Evolutionary conservation across 2,888 invertebrate species (phyloP).

Genomic region (Raillietiella orientalis): DNA sequence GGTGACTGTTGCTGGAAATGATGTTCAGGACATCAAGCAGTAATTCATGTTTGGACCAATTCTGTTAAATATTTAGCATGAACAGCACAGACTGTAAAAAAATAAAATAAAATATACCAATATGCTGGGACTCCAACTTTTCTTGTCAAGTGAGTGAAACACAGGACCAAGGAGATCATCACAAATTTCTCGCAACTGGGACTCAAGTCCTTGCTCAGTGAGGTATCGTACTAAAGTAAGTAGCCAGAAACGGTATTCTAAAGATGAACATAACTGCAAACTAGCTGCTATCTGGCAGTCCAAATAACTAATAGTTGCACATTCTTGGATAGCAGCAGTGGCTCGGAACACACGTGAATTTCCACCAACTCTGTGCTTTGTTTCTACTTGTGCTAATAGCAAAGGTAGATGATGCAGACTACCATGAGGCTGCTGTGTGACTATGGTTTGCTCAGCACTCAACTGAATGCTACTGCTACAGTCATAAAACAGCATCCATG

Average conservation of each 20-base stretch:
- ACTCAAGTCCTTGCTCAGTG: constrained; percentile 32
- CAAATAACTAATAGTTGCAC: constrained; percentile 14
- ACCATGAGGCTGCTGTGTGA: no score
- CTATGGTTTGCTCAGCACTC: no score
- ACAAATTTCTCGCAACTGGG: constrained; percentile 31
- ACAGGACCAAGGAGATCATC: constrained; percentile 46
- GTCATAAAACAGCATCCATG: constrained; percentile 23
- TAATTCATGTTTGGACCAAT: no score
- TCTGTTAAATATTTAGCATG: no score
- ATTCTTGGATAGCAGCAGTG: constrained; percentile 10
- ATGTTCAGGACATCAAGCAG: no score
- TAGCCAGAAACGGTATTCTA: constrained; percentile 46
- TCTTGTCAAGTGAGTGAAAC: constrained; percentile 22
- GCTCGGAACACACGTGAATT: constrained; percentile 10
- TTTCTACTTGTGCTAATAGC: no score
- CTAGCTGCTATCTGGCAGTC: constrained; percentile 40
- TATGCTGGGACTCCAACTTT: constrained; percentile 23
- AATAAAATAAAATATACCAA: no score
- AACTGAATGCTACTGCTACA: constrained; percentile 16
- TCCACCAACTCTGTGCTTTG: no score
- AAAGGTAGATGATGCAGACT: no score
- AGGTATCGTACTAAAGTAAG: constrained; percentile 21
- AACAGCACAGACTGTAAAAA: no score
- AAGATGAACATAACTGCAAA: constrained; percentile 27
- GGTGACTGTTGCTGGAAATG: no score